These are phyloP conservation scores for Lamellibrachia columna DNA, from an alignment of 2,888 invertebrate species.

Conservation along the genomic window DNA sequence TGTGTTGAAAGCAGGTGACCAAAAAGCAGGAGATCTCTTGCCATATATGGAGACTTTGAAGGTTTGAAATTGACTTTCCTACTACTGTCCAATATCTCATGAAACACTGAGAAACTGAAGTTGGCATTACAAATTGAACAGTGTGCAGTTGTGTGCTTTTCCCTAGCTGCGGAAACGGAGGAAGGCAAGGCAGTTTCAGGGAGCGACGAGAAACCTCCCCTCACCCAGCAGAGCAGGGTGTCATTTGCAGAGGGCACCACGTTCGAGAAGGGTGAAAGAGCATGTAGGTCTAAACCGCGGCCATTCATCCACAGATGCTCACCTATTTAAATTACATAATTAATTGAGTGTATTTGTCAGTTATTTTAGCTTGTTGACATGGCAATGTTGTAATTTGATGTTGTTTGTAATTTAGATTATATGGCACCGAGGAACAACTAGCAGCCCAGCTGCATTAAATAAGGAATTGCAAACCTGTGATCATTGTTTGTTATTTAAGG, in stretches of 20 bases:
- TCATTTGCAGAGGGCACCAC: conserved; percentile 62
- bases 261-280: conserved; percentile 56
- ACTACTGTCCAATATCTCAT: neutral
- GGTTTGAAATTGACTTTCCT: too few species aligned
- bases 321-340: neutral
- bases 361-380: neutral
- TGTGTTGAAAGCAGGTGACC: too few species aligned
- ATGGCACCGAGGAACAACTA: too few species aligned
- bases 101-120: neutral
- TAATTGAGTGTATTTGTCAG: neutral
- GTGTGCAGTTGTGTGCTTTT: neutral
- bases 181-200: neutral
- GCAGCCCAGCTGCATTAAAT: neutral
- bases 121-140: neutral
- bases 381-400: neutral
- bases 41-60: too few species aligned
- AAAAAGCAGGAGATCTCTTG: too few species aligned
- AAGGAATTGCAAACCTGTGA: neutral
- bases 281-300: conserved; percentile 43
- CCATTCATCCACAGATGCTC: neutral
- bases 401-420: too few species aligned
- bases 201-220: conserved; percentile 32
- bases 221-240: conserved; percentile 48
- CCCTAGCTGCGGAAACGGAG: neutral
- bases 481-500: neutral